Base-by-base conservation (phyloP, 2,888 invertebrate genomes). In the Stenodera caucasica region DNA sequence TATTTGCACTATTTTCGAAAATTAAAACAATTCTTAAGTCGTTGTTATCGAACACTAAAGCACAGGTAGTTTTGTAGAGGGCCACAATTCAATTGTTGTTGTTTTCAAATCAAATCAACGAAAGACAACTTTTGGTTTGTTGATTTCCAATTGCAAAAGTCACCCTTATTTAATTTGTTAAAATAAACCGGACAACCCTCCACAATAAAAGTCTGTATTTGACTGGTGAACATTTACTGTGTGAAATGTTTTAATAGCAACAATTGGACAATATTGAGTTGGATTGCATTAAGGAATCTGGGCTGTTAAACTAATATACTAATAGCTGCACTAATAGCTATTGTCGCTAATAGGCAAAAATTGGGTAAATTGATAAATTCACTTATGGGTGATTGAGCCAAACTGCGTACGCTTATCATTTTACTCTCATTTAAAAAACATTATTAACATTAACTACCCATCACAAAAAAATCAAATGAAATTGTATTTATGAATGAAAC, bases 351-450 rank as follows among this genome's bases (percentile, higher is more conserved):
- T 81, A 78, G 81, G 80, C 80, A 80, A 81, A 81, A 81, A 81
- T 81, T 81, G 80, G 80, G 81, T 81, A 81, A 81, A 81, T 81
- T 81, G 81, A 81, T 81, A 81, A 80, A 81, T 81, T 80, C 81
- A 81, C 77, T 79, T 80, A 77, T 68, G 72, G 72, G 67, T 68
- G 71, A 77, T 77, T 77, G 76, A 75, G 71, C 66, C 70, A 70
- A 74, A 73, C 45, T 72, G 75, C 75, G 76, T 76, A 70, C 72
- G 72, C 70, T 66, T 60, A 67, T 61, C 66, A 68, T 65, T 71
- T 72, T 64, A 67, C 63, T 66, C 69, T 70, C 65, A 69, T 72
- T 72, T 21, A 7, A 3, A 32, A 8, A 32, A 21, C 1, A 45
- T 45, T 37, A 45, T 45, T 40, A 18, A 40, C 15, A 2, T 5